phyloP scores from a whole-genome alignment of 2,113 vertebrate genomes.

The Gymnocephalus cernua region DNA sequence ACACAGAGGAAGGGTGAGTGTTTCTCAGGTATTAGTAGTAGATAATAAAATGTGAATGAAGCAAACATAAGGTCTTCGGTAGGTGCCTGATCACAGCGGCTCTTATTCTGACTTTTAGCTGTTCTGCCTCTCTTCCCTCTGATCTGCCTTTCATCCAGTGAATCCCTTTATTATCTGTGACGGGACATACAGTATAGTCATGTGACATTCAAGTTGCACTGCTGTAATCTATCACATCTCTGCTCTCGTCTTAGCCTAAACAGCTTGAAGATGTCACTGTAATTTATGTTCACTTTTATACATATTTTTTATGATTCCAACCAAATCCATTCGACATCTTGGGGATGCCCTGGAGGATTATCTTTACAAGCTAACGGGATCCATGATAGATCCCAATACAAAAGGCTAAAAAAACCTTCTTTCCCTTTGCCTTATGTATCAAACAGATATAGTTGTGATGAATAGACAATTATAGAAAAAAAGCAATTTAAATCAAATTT shows the following conservation, averaged over 20 bases:
- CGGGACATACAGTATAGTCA: not conserved
- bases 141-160: not conserved
- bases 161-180: not conserved
- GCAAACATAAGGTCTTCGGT: not conserved
- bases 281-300: not conserved
- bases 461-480: not conserved
- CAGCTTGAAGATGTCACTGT: not conserved
- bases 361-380: not conserved
- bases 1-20: not conserved
- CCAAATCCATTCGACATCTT: not conserved
- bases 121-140: not conserved
- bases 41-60: slow-evolving; percentile 31
- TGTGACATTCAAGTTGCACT: not conserved
- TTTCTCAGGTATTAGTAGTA: not conserved
- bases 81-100: not conserved
- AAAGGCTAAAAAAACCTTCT: no score
- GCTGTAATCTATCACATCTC: not conserved
- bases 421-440: not conserved
- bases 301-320: not conserved
- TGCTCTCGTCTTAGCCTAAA: not conserved
- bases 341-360: not conserved
- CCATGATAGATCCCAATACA: no score
- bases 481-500: no score
- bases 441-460: not conserved
- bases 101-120: not conserved